Evolutionary conservation across 1,140 invertebrate genomes (phyloP).

Genomic region (Neotoxoptera formosana): DNA sequence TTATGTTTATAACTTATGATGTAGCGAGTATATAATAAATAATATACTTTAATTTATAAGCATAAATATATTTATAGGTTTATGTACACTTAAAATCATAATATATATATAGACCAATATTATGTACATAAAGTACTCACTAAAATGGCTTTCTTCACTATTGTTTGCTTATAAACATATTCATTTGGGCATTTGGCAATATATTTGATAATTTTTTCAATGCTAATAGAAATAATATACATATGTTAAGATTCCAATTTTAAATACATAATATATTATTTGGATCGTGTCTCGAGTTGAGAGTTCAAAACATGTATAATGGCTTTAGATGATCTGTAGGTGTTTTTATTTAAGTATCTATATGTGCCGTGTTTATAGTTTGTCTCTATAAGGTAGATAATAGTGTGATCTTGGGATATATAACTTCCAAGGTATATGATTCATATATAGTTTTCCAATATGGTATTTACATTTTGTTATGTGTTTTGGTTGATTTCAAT

Average conservation of each 20-base stretch:
- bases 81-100: constrained; percentile 21
- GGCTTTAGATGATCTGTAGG: constrained; percentile 40
- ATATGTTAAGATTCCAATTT: not conserved
- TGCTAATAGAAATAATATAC: constrained; percentile 29
- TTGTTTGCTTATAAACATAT: constrained; percentile 49
- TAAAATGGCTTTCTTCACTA: constrained; percentile 40
- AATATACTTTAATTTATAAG: constrained; percentile 22
- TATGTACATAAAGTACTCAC: constrained; percentile 16
- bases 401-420: constrained; percentile 28
- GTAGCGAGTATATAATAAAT: constrained; percentile 3
- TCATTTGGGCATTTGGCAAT: constrained; percentile 40
- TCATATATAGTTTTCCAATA: constrained; percentile 39
- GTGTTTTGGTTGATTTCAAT: constrained; percentile 60
- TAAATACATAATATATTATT: constrained; percentile 27
- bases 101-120: constrained; percentile 45
- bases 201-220: constrained; percentile 27
- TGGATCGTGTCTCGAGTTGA: not conserved
- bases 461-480: constrained; percentile 49
- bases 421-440: constrained; percentile 7
- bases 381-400: constrained; percentile 48
- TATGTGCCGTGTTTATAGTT: not conserved
- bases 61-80: not conserved
- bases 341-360: constrained; percentile 31
- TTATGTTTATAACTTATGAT: not conserved
- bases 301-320: not conserved